Conservation (phyloP, 2,888 invertebrate species). For the Microctonus aethiopoides region DNA sequence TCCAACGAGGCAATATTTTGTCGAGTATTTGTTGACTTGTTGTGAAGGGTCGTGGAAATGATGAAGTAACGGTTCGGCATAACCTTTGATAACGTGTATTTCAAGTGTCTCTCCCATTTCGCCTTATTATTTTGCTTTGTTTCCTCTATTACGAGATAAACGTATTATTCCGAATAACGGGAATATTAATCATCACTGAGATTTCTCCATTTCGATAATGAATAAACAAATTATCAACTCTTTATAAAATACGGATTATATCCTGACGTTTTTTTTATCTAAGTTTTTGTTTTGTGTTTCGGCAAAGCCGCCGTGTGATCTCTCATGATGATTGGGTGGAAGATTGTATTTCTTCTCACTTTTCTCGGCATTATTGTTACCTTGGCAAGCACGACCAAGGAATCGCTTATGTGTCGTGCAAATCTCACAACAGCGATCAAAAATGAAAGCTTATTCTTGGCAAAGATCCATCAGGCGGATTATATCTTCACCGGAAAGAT, state of each 20-base stretch:
- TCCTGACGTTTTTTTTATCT: not conserved
- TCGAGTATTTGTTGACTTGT: conserved; percentile 16
- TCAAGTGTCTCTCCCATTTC: conserved; percentile 2
- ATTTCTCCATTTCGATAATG: not conserved
- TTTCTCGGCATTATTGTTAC: conserved; percentile 40
- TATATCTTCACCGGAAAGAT: conserved; percentile 65
- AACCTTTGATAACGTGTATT: conserved; percentile 16
- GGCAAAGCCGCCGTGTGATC: not conserved
- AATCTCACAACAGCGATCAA: conserved; percentile 58
- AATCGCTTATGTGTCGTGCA: conserved; percentile 59
- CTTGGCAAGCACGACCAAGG: conserved; percentile 50
- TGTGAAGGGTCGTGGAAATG: conserved; percentile 1
- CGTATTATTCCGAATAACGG: not conserved
- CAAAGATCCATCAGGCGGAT: conserved; percentile 56
- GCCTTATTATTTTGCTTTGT: not conserved
- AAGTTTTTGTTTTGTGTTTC: not conserved
- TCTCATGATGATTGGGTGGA: conserved; percentile 16
- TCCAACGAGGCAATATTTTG: not conserved
- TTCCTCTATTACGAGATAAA: not conserved
- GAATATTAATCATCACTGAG: not conserved
- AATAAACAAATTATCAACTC: not conserved
- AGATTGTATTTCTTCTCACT: not conserved
- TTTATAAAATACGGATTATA: not conserved
- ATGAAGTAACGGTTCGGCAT: not conserved
- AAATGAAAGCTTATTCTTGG: conserved; percentile 58